Base-by-base conservation (phyloP, 2,113 vertebrate genomes). In the Butastur rufipennis region DNA sequence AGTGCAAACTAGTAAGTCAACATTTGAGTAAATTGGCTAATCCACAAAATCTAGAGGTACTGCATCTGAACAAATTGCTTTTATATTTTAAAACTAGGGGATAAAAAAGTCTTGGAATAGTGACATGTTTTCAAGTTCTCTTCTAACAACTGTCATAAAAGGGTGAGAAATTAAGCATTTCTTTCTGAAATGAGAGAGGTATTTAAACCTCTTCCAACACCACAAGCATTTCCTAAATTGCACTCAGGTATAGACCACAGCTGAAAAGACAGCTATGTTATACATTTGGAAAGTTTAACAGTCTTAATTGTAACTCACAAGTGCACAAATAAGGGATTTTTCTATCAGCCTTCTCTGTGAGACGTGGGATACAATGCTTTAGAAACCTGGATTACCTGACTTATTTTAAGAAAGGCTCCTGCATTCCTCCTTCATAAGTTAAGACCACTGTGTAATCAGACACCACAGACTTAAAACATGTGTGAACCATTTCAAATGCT, bases 351-450 rank as follows among this genome's bases (percentile, higher is more conserved):
- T 55, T 63, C 40, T 56, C 36, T 70, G 45, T 8, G 19, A 91
- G 34, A 65, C 0, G 0, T 34, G 40, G 20, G 38, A 67, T 32
- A 47, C 2, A n/a, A 18, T 5, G 25, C 19, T 65, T 80, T n/a
- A 73, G 32, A 71, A 88, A 95, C 15, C 29, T 19, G 15, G 12
- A 58, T 42, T 19, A 50, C 8, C 29, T 8, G 25, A 14, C 12
- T 43, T 43, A 62, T 17, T 62, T 79, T 80, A 83, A 74, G 27
- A 66, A 38, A 82, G 59, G 23, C 36, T 50, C 53, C 45, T 63
- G 14, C 13, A 82, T 27, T 59, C 47, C 14, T 62, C n/a, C 25
- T 72, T 86, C 34, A 8, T 31, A 52, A 52, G 10, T 48, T 73
- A 62, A 68, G 34, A n/a, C 6, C 8, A 22, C 55, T 27, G 27